Base-by-base conservation (phyloP, 2,797 vertebrate species). In the Remorina albescens region DNA sequence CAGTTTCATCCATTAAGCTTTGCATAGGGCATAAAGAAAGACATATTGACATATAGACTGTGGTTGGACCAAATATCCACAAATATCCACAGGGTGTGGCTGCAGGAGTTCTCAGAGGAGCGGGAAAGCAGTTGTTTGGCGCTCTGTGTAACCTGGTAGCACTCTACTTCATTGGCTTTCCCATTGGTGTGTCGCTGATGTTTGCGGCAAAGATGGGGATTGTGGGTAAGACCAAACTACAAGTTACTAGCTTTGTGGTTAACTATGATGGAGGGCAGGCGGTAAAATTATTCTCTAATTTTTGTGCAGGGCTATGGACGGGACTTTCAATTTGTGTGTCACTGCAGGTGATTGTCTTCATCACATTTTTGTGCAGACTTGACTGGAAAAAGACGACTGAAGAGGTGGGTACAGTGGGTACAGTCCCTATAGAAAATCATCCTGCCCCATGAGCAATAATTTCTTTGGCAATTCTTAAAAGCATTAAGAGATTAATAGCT, bases 151-250 rank as follows among this genome's bases (percentile, higher is more conserved):
- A 96, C 0, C 85, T 96, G 4, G 12, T 96, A 0, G 94, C 95
- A 0, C 96, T 95, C 70, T 97, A 97, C 0, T 62, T 91, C 44
- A 30, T 97, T 0, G 96, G 96, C 4, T 89, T 97, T 21, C 96
- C 96, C 49, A 57, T 95, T 0, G 96, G 96, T 41, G 92, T 96
- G 46, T 91, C 95, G 0, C 88, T 97, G 66, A 97, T 97, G 96
- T 97, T 97, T 36, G 90, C 81, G 0, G 88, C 93, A 12, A 79
- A 83, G 3, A 91, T 96, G 85, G 96, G 96, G 12, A 95, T 97
- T 11, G 15, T 96, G 0, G 96, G 96, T 97, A 88, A 67, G 71
- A 51, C 16, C 5, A 16, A 34, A 47, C 6, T 25, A 18, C 18
- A 25, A 3, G 28, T 46, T 26, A 21, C 16, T 15, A 28, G 46